These are phyloP conservation scores for Sipha maydis DNA, from an alignment of 2,888 invertebrate species.

Conservation along the genomic window DNA sequence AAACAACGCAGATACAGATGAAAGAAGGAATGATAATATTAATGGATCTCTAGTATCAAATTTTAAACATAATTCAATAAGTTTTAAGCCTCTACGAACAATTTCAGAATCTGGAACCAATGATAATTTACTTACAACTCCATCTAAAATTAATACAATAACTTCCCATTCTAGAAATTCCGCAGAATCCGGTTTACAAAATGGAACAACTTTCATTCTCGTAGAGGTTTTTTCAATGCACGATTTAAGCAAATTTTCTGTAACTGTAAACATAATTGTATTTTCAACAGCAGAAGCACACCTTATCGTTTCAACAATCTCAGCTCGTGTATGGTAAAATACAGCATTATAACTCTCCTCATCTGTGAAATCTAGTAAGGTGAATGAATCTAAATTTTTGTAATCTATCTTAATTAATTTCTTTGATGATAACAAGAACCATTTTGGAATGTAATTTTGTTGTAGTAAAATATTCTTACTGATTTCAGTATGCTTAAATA, in stretches of 20 bases:
- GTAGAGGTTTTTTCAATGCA: slow-evolving; percentile 56
- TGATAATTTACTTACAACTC: slow-evolving; percentile 82
- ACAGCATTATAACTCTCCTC: slow-evolving; percentile 91
- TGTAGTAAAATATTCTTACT: slow-evolving; percentile 40
- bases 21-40: slow-evolving; percentile 84
- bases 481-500: slow-evolving; percentile 49
- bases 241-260: slow-evolving; percentile 54
- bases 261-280: slow-evolving; percentile 51
- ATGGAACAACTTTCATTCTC: slow-evolving; percentile 65
- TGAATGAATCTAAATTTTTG: slow-evolving; percentile 48
- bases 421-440: slow-evolving; percentile 51
- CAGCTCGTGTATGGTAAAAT: slow-evolving; percentile 83
- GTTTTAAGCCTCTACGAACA: slow-evolving; percentile 78
- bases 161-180: slow-evolving; percentile 89
- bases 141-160: slow-evolving; percentile 77
- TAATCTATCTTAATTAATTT: slow-evolving; percentile 57
- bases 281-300: slow-evolving; percentile 78
- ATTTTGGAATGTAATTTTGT: slow-evolving; percentile 59
- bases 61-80: slow-evolving; percentile 82
- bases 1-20: slow-evolving; percentile 90
- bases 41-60: slow-evolving; percentile 82
- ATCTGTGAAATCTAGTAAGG: slow-evolving; percentile 66
- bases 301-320: slow-evolving; percentile 78
- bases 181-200: slow-evolving; percentile 69
- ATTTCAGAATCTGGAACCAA: slow-evolving; percentile 79